phyloP scores from a whole-genome alignment of 2,797 vertebrate genomes.

The Urosaurus nigricauda region DNA sequence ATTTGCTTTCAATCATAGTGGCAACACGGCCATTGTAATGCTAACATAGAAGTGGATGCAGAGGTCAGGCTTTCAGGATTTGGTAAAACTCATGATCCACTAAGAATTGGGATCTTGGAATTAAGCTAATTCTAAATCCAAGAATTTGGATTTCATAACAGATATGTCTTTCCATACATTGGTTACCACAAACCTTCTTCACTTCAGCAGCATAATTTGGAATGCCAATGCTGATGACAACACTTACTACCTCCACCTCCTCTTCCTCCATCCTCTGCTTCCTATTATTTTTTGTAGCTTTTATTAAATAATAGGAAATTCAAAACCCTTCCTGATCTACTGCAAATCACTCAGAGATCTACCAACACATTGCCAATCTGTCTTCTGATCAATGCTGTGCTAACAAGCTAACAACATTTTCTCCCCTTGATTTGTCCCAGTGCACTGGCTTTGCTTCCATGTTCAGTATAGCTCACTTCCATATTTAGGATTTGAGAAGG shows the following conservation, averaged over 20 bases:
- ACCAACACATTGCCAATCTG: not conserved
- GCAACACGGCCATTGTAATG: not conserved
- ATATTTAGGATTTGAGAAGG: constrained; percentile 26
- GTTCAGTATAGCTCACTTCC: not conserved
- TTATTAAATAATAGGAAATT: too few relatives aligned
- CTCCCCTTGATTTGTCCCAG: not conserved
- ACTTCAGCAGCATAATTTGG: not conserved
- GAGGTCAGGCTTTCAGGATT: not conserved
- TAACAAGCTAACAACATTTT: constrained; percentile 1
- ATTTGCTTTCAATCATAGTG: too few relatives aligned
- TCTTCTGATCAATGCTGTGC: not conserved
- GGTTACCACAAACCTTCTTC: not conserved
- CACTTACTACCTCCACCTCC: too few relatives aligned
- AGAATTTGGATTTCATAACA: not conserved
- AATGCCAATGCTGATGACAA: too few relatives aligned
- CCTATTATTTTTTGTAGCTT: too few relatives aligned
- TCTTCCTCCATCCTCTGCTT: too few relatives aligned
- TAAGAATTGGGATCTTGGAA: not conserved
- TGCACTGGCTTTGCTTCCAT: not conserved
- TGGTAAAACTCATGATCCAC: not conserved
- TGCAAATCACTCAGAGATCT: not conserved
- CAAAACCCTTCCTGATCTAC: not conserved
- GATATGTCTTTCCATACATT: not conserved
- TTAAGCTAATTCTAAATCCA: not conserved
- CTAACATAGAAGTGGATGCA: not conserved